Conservation (phyloP, 2,888 invertebrate genomes). For the Chrysopilus asiliformis region DNA sequence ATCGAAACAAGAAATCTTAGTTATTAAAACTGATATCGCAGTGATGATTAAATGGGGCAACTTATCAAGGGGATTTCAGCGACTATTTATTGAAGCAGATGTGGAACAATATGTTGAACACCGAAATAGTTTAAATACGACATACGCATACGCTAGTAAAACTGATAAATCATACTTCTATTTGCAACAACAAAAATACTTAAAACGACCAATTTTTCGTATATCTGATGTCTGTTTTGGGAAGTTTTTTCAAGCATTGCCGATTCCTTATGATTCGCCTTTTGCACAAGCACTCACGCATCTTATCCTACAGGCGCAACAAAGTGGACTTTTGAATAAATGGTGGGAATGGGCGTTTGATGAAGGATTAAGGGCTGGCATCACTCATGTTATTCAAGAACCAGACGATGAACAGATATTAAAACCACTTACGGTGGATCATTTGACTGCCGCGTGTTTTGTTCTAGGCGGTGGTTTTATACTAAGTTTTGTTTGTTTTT, state of each 20-base stretch:
- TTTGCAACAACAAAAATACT: not conserved
- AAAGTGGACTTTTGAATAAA: not conserved
- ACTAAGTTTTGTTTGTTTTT: too few species aligned
- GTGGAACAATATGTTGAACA: too few species aligned
- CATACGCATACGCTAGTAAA: not conserved
- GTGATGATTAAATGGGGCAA: not conserved
- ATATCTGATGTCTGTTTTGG: not conserved
- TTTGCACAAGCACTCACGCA: conserved; percentile 1
- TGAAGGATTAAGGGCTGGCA: not conserved
- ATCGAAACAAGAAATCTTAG: conserved; percentile 2
- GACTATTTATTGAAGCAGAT: too few species aligned
- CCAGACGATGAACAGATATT: too few species aligned
- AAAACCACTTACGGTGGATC: too few species aligned
- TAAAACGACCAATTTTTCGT: not conserved
- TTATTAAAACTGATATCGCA: not conserved
- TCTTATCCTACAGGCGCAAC: not conserved
- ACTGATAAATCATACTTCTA: not conserved
- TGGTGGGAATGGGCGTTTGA: conserved; percentile 1
- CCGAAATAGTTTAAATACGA: not conserved
- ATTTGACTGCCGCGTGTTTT: too few species aligned
- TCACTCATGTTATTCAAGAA: too few species aligned
- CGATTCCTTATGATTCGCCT: not conserved
- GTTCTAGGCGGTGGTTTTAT: too few species aligned
- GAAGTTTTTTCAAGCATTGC: not conserved
- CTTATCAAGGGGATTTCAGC: too few species aligned